Evolutionary conservation across 2,113 vertebrate genomes (phyloP), one percentile per base, ranked within the genome.

Genomic region (Clarias macrocephalus): DNA sequence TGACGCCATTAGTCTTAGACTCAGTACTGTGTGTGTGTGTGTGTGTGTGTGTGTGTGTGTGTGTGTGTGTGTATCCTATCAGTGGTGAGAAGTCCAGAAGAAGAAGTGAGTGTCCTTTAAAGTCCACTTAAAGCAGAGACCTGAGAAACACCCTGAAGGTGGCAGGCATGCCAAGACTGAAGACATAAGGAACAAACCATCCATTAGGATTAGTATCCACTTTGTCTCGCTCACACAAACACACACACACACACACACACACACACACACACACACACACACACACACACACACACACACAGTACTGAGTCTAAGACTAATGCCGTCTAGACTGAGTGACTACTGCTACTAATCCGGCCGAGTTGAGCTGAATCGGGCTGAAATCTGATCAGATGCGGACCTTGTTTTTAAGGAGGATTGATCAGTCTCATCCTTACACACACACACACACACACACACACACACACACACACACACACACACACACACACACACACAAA

Each of bases 121-220:
- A 62, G 80, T 42, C 80, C 18, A n/a, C 59, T 82, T 42, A 63
- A 48, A 62, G 25, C 12, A 13, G 21, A 82, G 57, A 81, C 15
- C 56, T 81, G 80, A 62, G 30, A 81, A 82, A 82, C 1, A 23
- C 80, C 80, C 80, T 82, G 62, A 82, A 82, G 77, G 77, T 80
- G 77, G 77, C 77, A 60, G 80, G 65, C 80, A 82, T 12, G 13
- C 33, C 57, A 48, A 82, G 33, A 82, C 80, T 82, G 37, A 82
- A 82, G 23, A 48, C 33, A 42, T 63, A 33, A 82, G 63, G 80
- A 82, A 63, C 80, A 82, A 82, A 63, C n/a, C 6, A 65, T 65
- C 33, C 80, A 82, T 82, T 82, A 82, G 60, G 80, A 82, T 82
- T 82, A 82, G 80, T 62, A 82, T 65, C 80, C n/a, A 82, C 60